These are phyloP conservation scores for Archegozetes longisetosus DNA, from an alignment of 1,140 invertebrate genomes.

Conservation along the genomic window DNA sequence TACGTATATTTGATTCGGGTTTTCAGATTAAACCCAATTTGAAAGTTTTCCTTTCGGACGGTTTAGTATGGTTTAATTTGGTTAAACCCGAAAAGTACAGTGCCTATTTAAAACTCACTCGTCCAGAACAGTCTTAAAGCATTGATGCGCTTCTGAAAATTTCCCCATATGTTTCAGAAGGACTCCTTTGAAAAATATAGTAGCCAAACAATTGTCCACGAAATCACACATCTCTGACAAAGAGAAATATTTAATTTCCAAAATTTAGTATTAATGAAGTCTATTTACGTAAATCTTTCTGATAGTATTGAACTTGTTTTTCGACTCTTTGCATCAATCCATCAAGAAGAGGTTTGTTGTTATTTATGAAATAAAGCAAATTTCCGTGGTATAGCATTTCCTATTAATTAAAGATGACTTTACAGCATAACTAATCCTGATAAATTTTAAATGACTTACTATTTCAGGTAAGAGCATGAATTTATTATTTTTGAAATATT, in stretches of 20 bases:
- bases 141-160: background rate
- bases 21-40: too few relatives aligned
- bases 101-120: too few relatives aligned
- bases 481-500: conserved; percentile 9
- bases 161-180: background rate
- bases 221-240: background rate
- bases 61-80: too few relatives aligned
- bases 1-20: too few relatives aligned
- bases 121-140: background rate
- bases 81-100: too few relatives aligned
- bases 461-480: background rate
- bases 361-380: conserved; percentile 2
- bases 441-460: background rate
- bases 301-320: background rate
- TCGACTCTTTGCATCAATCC: background rate
- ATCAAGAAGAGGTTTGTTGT: background rate
- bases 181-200: conserved; percentile 6
- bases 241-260: background rate
- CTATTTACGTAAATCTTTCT: background rate
- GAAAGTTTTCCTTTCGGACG: too few relatives aligned
- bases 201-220: conserved; percentile 7
- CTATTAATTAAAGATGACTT: background rate
- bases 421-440: background rate
- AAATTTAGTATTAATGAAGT: background rate
- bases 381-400: conserved; percentile 5